A percentile compares a stretch with the other conserved stretches of the same genome.
Conservation (phyloP, 2,797 vertebrate species). For the Gouania willdenowi region DNA sequence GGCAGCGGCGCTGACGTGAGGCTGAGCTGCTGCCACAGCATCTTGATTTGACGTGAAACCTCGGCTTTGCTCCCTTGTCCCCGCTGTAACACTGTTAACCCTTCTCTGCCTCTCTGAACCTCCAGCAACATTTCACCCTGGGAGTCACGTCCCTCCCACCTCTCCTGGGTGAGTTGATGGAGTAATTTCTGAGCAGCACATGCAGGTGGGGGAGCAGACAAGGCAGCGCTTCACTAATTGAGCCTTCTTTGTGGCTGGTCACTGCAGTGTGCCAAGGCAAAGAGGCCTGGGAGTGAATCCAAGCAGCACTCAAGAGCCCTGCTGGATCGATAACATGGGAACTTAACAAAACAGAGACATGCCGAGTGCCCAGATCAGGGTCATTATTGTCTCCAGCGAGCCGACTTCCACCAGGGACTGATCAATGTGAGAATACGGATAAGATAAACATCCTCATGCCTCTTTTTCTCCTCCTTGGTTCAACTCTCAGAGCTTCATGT, state of each 20-base stretch:
- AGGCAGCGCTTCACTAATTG: conserved; percentile 70
- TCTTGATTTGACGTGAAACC: conserved; percentile 71
- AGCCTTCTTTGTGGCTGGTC: conserved; percentile 76
- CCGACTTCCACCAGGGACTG: conserved; percentile 67
- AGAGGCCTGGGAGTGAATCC: conserved; percentile 63
- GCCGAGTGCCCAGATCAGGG: conserved; percentile 67
- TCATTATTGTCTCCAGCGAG: conserved; percentile 72
- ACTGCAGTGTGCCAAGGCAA: conserved; percentile 65
- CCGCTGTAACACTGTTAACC: conserved; percentile 46
- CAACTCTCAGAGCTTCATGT: conserved; percentile 12
- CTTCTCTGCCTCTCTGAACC: conserved; percentile 12
- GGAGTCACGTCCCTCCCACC: background rate
- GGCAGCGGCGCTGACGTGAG: conserved; percentile 48
- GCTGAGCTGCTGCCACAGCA: conserved; percentile 54
- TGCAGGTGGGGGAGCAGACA: conserved; percentile 49
- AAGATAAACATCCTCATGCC: conserved; percentile 64
- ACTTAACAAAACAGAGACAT: conserved; percentile 79
- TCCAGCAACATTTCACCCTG: no score
- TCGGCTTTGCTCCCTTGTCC: conserved; percentile 51
- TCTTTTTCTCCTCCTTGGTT: conserved; percentile 21
- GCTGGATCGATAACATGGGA: conserved; percentile 68
- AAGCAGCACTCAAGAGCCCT: conserved; percentile 73
- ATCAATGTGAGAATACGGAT: conserved; percentile 76
- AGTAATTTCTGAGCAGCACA: conserved; percentile 58
- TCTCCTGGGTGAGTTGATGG: conserved; percentile 41